These are phyloP conservation scores for Nomada lathburiana DNA, from an alignment of 2,888 invertebrate genomes.

Conservation along the genomic window DNA sequence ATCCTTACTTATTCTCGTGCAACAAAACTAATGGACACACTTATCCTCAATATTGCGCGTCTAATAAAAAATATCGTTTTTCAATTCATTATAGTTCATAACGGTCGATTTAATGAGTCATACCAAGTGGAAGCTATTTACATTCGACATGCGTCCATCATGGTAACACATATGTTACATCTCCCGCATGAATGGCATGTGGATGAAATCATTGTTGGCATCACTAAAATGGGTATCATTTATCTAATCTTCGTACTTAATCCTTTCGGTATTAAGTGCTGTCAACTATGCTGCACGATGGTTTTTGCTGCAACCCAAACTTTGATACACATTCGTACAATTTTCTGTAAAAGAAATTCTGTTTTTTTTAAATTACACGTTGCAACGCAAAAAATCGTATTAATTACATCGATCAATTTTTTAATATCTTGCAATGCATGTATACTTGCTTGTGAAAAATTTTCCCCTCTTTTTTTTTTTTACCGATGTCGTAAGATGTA, in stretches of 20 bases:
- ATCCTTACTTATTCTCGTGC: too few relatives aligned
- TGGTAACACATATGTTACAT: not conserved
- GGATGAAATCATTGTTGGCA: conserved; percentile 10
- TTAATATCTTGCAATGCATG: too few relatives aligned
- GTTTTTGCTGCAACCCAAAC: not conserved
- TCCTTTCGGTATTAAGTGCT: not conserved
- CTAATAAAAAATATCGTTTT: too few relatives aligned
- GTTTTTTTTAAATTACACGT: too few relatives aligned
- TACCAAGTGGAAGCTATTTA: conserved; percentile 12
- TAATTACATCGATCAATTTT: too few relatives aligned
- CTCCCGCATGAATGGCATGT: conserved; percentile 20
- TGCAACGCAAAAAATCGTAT: too few relatives aligned
- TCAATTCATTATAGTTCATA: not conserved
- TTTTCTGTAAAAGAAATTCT: too few relatives aligned
- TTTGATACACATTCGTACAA: not conserved
- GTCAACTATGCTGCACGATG: not conserved
- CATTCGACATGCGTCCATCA: conserved; percentile 13
- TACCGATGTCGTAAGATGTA: not conserved
- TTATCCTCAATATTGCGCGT: too few relatives aligned
- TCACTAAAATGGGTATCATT: not conserved
- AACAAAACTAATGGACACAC: too few relatives aligned
- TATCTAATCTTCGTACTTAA: conserved; percentile 5
- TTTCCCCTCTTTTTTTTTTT: too few relatives aligned
- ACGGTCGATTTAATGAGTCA: not conserved
- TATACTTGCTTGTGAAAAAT: too few relatives aligned